These are phyloP conservation scores for Diarsia mendica DNA, from an alignment of 2,888 invertebrate genomes.

Conservation along the genomic window DNA sequence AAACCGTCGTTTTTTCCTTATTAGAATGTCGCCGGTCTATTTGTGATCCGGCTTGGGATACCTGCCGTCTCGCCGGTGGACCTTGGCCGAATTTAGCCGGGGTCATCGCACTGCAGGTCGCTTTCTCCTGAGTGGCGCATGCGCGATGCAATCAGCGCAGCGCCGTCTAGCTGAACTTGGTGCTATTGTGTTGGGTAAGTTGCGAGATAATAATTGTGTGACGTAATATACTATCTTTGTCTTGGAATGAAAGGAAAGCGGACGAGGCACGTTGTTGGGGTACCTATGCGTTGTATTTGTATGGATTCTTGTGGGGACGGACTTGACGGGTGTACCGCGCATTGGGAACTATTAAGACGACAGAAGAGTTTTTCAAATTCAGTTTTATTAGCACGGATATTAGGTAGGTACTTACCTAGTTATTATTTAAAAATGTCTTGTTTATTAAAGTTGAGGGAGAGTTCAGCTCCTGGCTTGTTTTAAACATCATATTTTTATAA, in stretches of 20 bases:
- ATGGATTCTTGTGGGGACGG: background rate
- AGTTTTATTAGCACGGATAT: background rate
- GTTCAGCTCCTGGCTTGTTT: background rate
- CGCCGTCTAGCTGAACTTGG: slow-evolving; percentile 66
- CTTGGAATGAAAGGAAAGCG: slow-evolving; percentile 39
- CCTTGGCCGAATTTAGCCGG: slow-evolving; percentile 87
- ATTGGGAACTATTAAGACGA: background rate
- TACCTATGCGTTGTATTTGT: background rate
- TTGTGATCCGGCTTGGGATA: slow-evolving; percentile 64
- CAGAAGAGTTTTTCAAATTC: too few relatives aligned
- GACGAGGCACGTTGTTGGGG: background rate
- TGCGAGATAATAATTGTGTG: slow-evolving; percentile 57
- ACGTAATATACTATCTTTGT: slow-evolving; percentile 50
- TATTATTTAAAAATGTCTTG: background rate
- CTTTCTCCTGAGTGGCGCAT: slow-evolving; percentile 83
- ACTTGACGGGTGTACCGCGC: background rate
- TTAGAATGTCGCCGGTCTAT: slow-evolving; percentile 51
- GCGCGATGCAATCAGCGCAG: slow-evolving; percentile 75
- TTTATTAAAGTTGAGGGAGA: too few relatives aligned
- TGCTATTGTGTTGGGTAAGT: slow-evolving; percentile 64
- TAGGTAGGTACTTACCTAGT: too few relatives aligned
- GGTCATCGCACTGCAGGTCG: slow-evolving; percentile 82
- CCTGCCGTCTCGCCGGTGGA: slow-evolving; percentile 75
- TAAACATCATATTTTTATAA: background rate
- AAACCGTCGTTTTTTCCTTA: slow-evolving; percentile 32